These are phyloP conservation scores for Myotis lucifugus DNA, from an alignment of 2,113 vertebrate species.

Conservation along the genomic window DNA sequence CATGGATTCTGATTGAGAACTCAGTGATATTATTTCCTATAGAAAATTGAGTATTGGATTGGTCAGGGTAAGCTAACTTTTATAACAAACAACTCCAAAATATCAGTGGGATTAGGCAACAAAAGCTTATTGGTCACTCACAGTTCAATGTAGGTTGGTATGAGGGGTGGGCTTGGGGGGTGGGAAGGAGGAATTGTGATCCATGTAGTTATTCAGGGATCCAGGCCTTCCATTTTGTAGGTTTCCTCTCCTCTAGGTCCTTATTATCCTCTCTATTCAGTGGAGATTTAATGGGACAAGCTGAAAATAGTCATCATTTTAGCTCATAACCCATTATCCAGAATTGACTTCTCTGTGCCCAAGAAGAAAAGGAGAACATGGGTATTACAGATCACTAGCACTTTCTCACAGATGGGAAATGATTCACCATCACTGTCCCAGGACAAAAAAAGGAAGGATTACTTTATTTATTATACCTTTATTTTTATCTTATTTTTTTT, in stretches of 20 bases:
- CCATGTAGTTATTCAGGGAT: background rate
- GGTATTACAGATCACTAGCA: background rate
- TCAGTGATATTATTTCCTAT: too few species aligned
- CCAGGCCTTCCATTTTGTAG: background rate
- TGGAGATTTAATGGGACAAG: background rate
- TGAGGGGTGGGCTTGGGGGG: background rate
- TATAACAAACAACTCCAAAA: background rate
- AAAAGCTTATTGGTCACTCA: background rate
- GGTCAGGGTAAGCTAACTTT: background rate
- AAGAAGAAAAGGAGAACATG: slow-evolving; percentile 15
- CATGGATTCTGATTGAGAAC: background rate
- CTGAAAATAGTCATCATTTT: background rate
- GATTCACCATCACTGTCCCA: background rate
- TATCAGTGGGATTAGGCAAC: background rate
- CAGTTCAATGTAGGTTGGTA: background rate
- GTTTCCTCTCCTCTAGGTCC: background rate
- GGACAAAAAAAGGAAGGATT: background rate
- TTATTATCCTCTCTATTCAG: background rate
- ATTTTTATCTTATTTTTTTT: background rate
- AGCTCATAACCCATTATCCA: background rate
- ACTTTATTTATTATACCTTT: background rate
- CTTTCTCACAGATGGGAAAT: background rate
- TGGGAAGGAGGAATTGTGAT: background rate
- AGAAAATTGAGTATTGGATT: background rate
- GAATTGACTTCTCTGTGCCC: background rate